Percentiles rank a stretch among this genome's conserved stretches.
phyloP scores from a whole-genome alignment of 2,888 invertebrate species.

The Diaprepes abbreviatus region DNA sequence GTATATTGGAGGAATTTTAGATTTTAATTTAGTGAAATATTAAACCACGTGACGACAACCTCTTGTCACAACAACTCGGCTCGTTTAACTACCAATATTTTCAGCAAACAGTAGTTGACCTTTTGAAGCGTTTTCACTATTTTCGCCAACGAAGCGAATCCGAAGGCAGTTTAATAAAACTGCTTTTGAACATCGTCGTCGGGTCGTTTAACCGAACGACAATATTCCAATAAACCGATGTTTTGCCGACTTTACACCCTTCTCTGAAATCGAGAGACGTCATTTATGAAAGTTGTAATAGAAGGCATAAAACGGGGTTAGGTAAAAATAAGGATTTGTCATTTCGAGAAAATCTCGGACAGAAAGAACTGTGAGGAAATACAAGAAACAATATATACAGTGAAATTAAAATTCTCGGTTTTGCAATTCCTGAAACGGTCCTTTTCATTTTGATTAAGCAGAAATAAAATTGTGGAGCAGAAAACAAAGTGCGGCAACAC shows the following conservation, averaged over 20 bases:
- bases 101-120: conserved; percentile 33
- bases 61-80: background rate
- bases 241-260: conserved; percentile 49
- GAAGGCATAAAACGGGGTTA: conserved; percentile 11
- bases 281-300: conserved; percentile 41
- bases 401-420: too few species aligned
- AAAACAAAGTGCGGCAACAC: too few species aligned
- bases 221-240: conserved; percentile 51
- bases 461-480: too few species aligned
- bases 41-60: background rate
- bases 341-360: conserved; percentile 11
- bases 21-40: background rate
- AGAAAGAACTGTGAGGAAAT: background rate
- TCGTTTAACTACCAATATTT: conserved; percentile 41
- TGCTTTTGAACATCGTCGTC: conserved; percentile 38
- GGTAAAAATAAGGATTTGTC: background rate
- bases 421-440: too few species aligned
- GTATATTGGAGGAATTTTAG: background rate
- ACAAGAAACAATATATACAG: too few species aligned
- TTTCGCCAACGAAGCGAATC: conserved; percentile 45
- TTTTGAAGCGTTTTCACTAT: conserved; percentile 34
- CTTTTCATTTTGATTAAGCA: too few species aligned
- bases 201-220: conserved; percentile 44
- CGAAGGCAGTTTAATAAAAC: conserved; percentile 47
- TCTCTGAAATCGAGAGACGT: conserved; percentile 45